Conservation (phyloP, 2,888 invertebrate species). For the Folsomia candida region DNA sequence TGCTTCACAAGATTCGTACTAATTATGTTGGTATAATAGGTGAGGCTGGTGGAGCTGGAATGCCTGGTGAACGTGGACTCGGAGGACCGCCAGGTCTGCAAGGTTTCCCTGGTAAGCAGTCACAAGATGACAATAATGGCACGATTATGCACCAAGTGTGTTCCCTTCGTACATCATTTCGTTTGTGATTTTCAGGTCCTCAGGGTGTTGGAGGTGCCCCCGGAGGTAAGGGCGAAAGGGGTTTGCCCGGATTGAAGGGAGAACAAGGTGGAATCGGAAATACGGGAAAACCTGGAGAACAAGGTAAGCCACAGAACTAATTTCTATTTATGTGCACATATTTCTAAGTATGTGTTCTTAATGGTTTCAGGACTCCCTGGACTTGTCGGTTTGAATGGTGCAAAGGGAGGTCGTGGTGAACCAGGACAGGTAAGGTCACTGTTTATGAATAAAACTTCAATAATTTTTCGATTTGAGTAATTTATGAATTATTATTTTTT, state of each 20-base stretch:
- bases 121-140: slow-evolving; percentile 58
- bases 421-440: too few species aligned
- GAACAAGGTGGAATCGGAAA: slow-evolving; percentile 68
- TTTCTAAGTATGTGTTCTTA: not conserved
- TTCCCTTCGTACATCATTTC: not conserved
- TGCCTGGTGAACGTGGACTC: slow-evolving; percentile 71
- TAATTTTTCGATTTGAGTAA: too few species aligned
- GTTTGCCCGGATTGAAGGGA: slow-evolving; percentile 68
- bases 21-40: slow-evolving; percentile 60
- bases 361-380: slow-evolving; percentile 60
- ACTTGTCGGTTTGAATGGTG: slow-evolving; percentile 63
- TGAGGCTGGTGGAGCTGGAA: slow-evolving; percentile 70
- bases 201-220: slow-evolving; percentile 62
- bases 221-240: slow-evolving; percentile 72
- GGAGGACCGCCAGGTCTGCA: slow-evolving; percentile 69
- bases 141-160: not conserved
- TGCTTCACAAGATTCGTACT: not conserved
- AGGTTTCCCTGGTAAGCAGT: slow-evolving; percentile 60
- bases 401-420: slow-evolving; percentile 74
- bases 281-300: slow-evolving; percentile 64
- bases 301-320: slow-evolving; percentile 31
- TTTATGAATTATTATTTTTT: too few species aligned
- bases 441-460: too few species aligned
- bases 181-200: too few species aligned
- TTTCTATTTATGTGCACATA: not conserved